Evolutionary conservation across 2,113 vertebrate genomes (phyloP).

Genomic region (Lamprotornis superbus): DNA sequence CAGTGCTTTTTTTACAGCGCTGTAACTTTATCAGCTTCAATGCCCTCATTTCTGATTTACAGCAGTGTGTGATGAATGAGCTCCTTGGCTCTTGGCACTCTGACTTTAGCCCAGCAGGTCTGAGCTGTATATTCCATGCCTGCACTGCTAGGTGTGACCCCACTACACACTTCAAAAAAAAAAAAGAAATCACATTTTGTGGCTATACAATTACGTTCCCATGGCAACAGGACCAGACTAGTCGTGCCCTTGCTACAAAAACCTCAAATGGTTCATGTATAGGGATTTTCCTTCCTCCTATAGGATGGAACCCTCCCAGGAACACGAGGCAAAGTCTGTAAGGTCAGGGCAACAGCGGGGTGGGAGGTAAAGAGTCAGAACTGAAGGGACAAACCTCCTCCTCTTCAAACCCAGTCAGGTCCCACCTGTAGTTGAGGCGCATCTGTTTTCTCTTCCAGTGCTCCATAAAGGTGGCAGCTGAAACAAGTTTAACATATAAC

Average conservation of each 20-base stretch:
- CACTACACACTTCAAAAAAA: not conserved
- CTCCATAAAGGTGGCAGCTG: conserved; percentile 97
- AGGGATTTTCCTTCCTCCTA: conserved; percentile 8
- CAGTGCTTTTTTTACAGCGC: not conserved
- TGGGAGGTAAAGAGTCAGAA: conserved; percentile 32
- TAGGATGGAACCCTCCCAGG: not conserved
- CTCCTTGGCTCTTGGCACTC: not conserved
- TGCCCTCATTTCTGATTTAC: not conserved
- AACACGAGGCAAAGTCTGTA: not conserved
- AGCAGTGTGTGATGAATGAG: not conserved
- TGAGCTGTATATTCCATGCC: conserved; percentile 12
- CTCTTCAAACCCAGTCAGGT: conserved; percentile 93
- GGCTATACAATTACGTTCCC: not conserved
- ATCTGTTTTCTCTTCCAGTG: conserved; percentile 99
- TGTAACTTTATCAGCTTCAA: conserved; percentile 19
- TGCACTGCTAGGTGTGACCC: not conserved
- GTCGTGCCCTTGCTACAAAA: not conserved
- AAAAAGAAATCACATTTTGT: not conserved
- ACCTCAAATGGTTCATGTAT: not conserved
- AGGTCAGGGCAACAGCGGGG: not conserved
- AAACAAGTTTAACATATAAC: not conserved
- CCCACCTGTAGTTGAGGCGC: conserved; percentile 95
- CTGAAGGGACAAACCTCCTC: conserved; percentile 81
- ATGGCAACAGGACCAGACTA: not conserved
- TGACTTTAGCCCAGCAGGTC: conserved; percentile 10